A percentile compares a stretch with the other conserved stretches of the same genome.
phyloP scores from a whole-genome alignment of 2,888 invertebrate genomes.

The Drosophila kambysellisi region DNA sequence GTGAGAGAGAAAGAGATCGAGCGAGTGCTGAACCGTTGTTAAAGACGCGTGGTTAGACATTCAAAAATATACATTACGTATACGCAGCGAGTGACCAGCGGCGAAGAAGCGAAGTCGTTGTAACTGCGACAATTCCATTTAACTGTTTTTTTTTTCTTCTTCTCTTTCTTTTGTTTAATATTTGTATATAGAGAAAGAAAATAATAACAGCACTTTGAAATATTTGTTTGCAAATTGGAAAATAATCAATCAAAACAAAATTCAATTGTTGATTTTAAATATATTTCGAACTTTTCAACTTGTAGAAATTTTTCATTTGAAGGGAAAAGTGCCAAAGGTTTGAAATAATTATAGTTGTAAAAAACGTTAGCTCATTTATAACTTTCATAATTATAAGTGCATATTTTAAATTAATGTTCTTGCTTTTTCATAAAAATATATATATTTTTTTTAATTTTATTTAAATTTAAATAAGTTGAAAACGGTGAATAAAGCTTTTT shows the following conservation, averaged over 20 bases:
- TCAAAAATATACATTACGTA: constrained; percentile 51
- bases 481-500: no score
- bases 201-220: background rate
- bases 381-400: background rate
- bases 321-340: no score
- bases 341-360: background rate
- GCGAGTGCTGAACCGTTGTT: constrained; percentile 23
- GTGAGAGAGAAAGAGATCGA: background rate
- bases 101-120: background rate
- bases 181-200: background rate
- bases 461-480: background rate
- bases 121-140: constrained; percentile 27
- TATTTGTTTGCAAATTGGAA: background rate
- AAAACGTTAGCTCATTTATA: background rate
- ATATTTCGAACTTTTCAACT: background rate
- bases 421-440: background rate
- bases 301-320: no score
- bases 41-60: constrained; percentile 68
- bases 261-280: background rate
- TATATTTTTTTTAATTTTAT: background rate
- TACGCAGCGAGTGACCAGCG: constrained; percentile 41
- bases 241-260: background rate
- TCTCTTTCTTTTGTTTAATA: background rate
- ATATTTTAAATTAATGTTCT: no score
- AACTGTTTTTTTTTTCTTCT: background rate